These are phyloP conservation scores for Enteromius mattozi DNA, from an alignment of 2,797 vertebrate genomes.

Conservation along the genomic window DNA sequence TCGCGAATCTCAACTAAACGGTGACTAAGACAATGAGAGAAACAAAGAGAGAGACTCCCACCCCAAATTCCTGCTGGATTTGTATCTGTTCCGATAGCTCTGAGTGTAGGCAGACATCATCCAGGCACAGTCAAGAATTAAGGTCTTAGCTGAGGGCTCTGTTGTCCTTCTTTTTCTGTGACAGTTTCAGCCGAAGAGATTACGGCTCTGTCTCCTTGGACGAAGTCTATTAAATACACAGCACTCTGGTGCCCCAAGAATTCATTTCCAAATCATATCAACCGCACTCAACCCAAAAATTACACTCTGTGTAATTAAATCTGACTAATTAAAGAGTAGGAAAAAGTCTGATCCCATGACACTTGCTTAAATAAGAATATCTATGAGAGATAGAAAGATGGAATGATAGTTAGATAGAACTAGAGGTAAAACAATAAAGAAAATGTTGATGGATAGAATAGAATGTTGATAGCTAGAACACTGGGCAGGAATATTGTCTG, in stretches of 20 bases:
- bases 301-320: slow-evolving; percentile 78
- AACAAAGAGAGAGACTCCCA: slow-evolving; percentile 22
- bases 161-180: slow-evolving; percentile 42
- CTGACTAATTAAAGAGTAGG: slow-evolving; percentile 76
- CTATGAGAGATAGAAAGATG: neutral
- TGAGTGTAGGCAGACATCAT: slow-evolving; percentile 35
- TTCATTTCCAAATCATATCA: slow-evolving; percentile 68
- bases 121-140: slow-evolving; percentile 37
- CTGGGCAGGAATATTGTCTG: neutral
- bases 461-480: neutral
- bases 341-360: slow-evolving; percentile 72
- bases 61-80: slow-evolving; percentile 21
- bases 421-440: neutral
- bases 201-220: slow-evolving; percentile 38
- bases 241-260: slow-evolving; percentile 37
- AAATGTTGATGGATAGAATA: neutral
- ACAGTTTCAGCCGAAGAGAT: slow-evolving; percentile 48
- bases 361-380: slow-evolving; percentile 66
- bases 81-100: slow-evolving; percentile 15
- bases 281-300: slow-evolving; percentile 74
- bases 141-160: slow-evolving; percentile 32
- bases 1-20: slow-evolving; percentile 42
- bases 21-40: slow-evolving; percentile 24
- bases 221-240: slow-evolving; percentile 53
- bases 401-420: neutral